Evolutionary conservation across 2,888 invertebrate genomes (phyloP), one percentile per base, ranked within the genome.

Genomic region (Tetranychus truncatus): DNA sequence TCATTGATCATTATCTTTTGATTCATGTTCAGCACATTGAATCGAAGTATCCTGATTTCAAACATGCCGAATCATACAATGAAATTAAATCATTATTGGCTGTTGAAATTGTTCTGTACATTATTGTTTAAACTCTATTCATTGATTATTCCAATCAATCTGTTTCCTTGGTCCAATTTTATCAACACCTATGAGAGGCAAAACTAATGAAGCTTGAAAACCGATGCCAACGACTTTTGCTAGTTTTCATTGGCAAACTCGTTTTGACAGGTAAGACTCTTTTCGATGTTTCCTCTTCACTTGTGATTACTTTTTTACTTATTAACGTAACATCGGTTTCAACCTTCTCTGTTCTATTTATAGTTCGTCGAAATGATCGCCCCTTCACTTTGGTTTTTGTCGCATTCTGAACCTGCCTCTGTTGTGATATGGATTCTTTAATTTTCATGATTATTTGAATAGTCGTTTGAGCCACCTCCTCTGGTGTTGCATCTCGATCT

Each of bases 401-500:
- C 9, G 55, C 55, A 55, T 55, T 55, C 15, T 55, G 55, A 55
- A 55, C 55, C 15, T 5, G 4, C 15, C 55, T 9, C 15, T 55
- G 55, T 15, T 11, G 69, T n/a, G 76, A 21, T 5, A 76, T 76
- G 3, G 71, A 66, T 67, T 77, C 78, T 45, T 78, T 78, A 67
- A 79, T 69, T 67, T 74, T 77, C 6, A 77, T 24, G 9, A 79
- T 76, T 9, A 81, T 79, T 65, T 78, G 78, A 7, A 80, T 77
- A 55, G 81, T 80, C 45, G 80, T 79, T 77, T 79, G 77, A 6
- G 80, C 80, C 18, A 81, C 78, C 15, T 78, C 78, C 46, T 79
- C 78, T 2, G 79, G 78, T 1, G 80, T 75, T 8, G 79, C 78
- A 9, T 78, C 75, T 46, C 72, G 76, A 24, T 79, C 76, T 20